Evolutionary conservation across 2,113 vertebrate species (phyloP).

Genomic region (Hemiscyllium ocellatum): DNA sequence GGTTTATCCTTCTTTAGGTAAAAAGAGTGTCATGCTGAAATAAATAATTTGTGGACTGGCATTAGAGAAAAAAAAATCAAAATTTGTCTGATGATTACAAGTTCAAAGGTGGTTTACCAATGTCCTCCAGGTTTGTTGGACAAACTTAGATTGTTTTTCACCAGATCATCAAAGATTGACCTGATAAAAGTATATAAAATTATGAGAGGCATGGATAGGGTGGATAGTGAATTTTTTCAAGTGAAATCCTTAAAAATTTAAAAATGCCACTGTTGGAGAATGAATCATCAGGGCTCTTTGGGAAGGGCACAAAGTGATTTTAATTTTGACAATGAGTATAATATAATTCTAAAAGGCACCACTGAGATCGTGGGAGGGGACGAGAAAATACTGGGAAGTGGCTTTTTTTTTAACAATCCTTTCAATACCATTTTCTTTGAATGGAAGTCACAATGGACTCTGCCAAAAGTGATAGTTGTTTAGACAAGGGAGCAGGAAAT

Average conservation of each 20-base stretch:
- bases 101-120: background rate
- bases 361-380: background rate
- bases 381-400: background rate
- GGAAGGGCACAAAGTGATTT: background rate
- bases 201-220: too few species aligned
- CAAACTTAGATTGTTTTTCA: too few species aligned
- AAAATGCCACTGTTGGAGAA: background rate
- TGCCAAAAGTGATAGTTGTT: background rate
- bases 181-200: too few species aligned
- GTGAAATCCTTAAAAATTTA: background rate
- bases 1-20: too few species aligned
- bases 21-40: background rate
- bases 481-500: background rate
- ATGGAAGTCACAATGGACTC: background rate
- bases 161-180: too few species aligned
- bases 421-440: background rate
- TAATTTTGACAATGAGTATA: background rate
- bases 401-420: background rate
- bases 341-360: background rate
- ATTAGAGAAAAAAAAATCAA: background rate
- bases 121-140: background rate
- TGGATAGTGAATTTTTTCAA: too few species aligned
- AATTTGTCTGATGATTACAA: background rate
- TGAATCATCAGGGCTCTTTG: background rate
- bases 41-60: background rate